These are phyloP conservation scores for Magallana ariakensis DNA, from an alignment of 1,140 invertebrate genomes.

Conservation along the genomic window DNA sequence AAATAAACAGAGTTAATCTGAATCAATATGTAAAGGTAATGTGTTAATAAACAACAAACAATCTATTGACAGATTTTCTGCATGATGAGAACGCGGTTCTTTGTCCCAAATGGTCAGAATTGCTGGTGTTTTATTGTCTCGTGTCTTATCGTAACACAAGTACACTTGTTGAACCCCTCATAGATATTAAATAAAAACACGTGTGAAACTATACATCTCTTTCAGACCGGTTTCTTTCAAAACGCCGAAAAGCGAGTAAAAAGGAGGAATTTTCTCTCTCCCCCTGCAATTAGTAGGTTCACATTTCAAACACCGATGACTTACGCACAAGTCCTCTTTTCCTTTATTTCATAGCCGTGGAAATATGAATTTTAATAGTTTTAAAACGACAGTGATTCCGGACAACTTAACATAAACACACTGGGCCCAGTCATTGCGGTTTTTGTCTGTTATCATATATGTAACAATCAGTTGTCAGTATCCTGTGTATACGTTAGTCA, in stretches of 20 bases:
- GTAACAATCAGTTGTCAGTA: slow-evolving; percentile 31
- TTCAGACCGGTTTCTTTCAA: slow-evolving; percentile 20
- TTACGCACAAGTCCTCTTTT: slow-evolving; percentile 10
- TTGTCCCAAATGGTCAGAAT: neutral
- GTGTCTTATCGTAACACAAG: slow-evolving; percentile 21
- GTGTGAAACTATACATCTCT: neutral
- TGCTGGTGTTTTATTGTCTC: neutral
- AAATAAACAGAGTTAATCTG: slow-evolving; percentile 13
- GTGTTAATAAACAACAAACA: slow-evolving; percentile 33
- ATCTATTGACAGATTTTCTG: slow-evolving; percentile 32
- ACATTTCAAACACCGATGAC: slow-evolving; percentile 28
- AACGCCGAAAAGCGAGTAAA: slow-evolving; percentile 18
- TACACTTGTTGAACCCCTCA: slow-evolving; percentile 18
- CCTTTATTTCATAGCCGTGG: slow-evolving; percentile 21
- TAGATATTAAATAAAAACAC: slow-evolving; percentile 22
- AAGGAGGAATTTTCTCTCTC: slow-evolving; percentile 30
- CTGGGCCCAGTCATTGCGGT: slow-evolving; percentile 21
- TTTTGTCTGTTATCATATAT: slow-evolving; percentile 30
- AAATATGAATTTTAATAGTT: slow-evolving; percentile 39
- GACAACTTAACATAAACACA: slow-evolving; percentile 36
- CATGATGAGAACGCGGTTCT: neutral
- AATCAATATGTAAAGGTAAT: slow-evolving; percentile 26
- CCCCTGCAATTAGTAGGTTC: slow-evolving; percentile 17
- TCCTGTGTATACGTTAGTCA: slow-evolving; percentile 16
- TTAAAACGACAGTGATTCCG: slow-evolving; percentile 26